Percentiles rank a stretch among this genome's conserved stretches.
phyloP scores from a whole-genome alignment of 2,797 vertebrate species.

The Nyctalus aviator region DNA sequence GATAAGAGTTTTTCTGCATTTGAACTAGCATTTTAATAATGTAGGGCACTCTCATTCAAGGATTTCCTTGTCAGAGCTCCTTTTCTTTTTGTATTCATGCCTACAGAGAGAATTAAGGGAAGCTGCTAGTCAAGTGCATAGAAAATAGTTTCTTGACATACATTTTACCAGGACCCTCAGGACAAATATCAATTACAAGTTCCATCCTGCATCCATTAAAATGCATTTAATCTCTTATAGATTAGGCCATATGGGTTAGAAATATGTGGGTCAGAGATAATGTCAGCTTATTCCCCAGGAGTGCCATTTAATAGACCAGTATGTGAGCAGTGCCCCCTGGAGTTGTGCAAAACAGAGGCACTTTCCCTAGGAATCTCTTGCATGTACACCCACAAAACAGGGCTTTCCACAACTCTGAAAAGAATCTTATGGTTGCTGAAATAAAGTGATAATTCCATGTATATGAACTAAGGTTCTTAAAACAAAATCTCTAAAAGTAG shows the following conservation, averaged over 20 bases:
- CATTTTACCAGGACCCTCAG: not conserved
- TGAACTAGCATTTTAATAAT: conserved; percentile 22
- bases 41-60: conserved; percentile 19
- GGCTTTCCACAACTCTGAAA: not conserved
- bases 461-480: not conserved
- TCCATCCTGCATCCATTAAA: not conserved
- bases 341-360: not conserved
- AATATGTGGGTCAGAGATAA: conserved; percentile 8
- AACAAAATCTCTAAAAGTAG: conserved; percentile 46
- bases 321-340: not conserved
- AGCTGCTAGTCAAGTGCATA: not conserved
- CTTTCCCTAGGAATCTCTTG: not conserved
- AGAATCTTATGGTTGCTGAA: conserved; percentile 1
- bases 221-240: conserved; percentile 5
- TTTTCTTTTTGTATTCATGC: not conserved
- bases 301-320: not conserved
- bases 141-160: conserved; percentile 83
- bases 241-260: conserved; percentile 3
- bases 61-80: not conserved
- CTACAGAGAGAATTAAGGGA: not conserved
- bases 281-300: not conserved
- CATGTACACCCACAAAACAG: not conserved
- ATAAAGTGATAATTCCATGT: not conserved
- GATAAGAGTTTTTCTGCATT: conserved; percentile 58
- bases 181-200: conserved; percentile 24